Percentiles rank a stretch among this genome's conserved stretches.
phyloP scores from a whole-genome alignment of 2,888 invertebrate species.

The Caenorhabditis macrosperma region DNA sequence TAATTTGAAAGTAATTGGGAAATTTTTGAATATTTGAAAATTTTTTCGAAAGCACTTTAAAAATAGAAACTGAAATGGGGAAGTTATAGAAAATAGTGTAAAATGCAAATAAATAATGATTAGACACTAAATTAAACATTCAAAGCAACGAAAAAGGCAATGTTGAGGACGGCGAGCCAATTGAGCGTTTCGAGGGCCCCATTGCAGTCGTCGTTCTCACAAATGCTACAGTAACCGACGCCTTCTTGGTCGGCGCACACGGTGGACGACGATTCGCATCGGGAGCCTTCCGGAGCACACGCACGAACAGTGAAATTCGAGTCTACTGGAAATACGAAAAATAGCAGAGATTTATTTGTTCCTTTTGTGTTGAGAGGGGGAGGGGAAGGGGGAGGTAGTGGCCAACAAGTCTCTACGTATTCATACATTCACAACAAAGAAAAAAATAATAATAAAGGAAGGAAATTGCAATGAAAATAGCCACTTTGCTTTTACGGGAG shows the following conservation, averaged over 20 bases:
- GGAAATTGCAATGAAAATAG: no score
- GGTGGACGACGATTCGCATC: conserved; percentile 57
- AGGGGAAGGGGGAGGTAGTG: no score
- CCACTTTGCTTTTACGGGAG: no score
- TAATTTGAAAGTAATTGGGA: no score
- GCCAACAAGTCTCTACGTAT: background rate
- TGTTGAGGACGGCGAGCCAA: background rate
- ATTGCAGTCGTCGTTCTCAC: conserved; percentile 63
- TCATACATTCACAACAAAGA: background rate
- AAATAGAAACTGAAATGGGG: no score
- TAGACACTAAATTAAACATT: no score
- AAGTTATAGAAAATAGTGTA: no score
- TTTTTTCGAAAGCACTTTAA: no score
- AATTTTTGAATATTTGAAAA: no score
- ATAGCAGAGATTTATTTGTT: conserved; percentile 6
- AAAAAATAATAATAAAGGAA: no score
- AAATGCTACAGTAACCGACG: conserved; percentile 57
- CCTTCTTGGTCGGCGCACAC: conserved; percentile 61
- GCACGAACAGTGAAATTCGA: conserved; percentile 61
- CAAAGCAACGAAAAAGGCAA: no score
- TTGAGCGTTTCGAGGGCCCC: background rate
- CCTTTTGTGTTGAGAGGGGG: background rate
- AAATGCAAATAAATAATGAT: no score
- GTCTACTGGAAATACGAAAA: conserved; percentile 46
- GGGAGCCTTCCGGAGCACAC: conserved; percentile 58